Evolutionary conservation across 2,888 invertebrate genomes (phyloP).

Genomic region (Xanthia icteritia): DNA sequence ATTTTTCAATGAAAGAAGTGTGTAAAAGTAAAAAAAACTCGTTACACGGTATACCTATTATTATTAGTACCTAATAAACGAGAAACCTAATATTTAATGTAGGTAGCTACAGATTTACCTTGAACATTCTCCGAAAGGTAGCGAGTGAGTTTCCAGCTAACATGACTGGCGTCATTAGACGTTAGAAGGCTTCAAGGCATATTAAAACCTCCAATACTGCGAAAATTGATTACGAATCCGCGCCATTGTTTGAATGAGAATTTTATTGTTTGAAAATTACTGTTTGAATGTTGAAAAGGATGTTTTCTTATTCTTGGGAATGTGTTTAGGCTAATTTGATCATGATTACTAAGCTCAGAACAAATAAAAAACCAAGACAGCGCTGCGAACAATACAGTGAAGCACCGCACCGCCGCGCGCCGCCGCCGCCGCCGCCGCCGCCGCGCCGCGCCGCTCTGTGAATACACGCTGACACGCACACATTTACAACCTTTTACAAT

Average conservation of each 20-base stretch:
- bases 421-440: too few species aligned
- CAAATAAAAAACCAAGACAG: too few species aligned
- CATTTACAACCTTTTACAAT: too few species aligned
- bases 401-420: too few species aligned
- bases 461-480: too few species aligned
- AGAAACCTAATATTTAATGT: slow-evolving; percentile 32
- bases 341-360: neutral
- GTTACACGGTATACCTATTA: neutral
- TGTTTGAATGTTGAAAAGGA: slow-evolving; percentile 2
- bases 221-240: slow-evolving; percentile 52
- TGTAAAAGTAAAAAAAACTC: neutral
- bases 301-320: neutral
- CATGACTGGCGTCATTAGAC: slow-evolving; percentile 23
- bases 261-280: slow-evolving; percentile 7
- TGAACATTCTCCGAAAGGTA: slow-evolving; percentile 45
- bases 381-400: too few species aligned
- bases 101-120: slow-evolving; percentile 36
- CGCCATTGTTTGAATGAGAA: neutral
- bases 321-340: neutral
- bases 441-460: too few species aligned
- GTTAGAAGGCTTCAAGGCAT: slow-evolving; percentile 39
- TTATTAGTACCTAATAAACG: neutral
- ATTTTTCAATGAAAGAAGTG: neutral
- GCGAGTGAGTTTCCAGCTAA: slow-evolving; percentile 34
- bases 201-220: slow-evolving; percentile 40